phyloP scores from a whole-genome alignment of 2,888 invertebrate species.

The Oxyscelio sp. region DNA sequence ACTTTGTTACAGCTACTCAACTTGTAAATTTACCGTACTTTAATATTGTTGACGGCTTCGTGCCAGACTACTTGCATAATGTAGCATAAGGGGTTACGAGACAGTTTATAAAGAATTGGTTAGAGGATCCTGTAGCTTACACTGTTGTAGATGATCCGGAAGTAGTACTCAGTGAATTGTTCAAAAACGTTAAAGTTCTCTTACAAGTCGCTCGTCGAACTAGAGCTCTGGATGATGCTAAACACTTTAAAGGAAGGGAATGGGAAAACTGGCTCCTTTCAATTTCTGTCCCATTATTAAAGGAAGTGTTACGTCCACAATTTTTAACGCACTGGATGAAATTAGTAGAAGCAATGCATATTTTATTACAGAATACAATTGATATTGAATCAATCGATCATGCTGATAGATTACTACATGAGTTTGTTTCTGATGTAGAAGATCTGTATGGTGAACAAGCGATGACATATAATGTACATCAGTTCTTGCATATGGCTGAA shows the following conservation, averaged over 20 bases:
- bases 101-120: conserved; percentile 46
- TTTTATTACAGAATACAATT: neutral
- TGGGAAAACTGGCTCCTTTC: neutral
- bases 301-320: neutral
- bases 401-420: conserved; percentile 23
- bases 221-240: neutral
- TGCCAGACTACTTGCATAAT: no score
- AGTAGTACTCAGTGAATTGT: neutral
- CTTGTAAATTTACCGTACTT: conserved; percentile 48
- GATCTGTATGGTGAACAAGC: neutral
- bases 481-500: no score
- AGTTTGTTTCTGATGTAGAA: conserved; percentile 13
- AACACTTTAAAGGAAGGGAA: conserved; percentile 11
- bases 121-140: neutral
- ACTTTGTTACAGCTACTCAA: conserved; percentile 44
- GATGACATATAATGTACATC: no score
- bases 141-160: neutral
- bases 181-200: neutral
- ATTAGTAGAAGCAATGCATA: conserved; percentile 1
- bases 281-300: neutral
- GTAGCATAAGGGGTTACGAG: conserved; percentile 54
- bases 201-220: no score
- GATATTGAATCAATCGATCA: conserved; percentile 18
- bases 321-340: conserved; percentile 1
- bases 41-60: no score